Evolutionary conservation across 2,797 vertebrate genomes (phyloP).

Genomic region (Apogon talboti): DNA sequence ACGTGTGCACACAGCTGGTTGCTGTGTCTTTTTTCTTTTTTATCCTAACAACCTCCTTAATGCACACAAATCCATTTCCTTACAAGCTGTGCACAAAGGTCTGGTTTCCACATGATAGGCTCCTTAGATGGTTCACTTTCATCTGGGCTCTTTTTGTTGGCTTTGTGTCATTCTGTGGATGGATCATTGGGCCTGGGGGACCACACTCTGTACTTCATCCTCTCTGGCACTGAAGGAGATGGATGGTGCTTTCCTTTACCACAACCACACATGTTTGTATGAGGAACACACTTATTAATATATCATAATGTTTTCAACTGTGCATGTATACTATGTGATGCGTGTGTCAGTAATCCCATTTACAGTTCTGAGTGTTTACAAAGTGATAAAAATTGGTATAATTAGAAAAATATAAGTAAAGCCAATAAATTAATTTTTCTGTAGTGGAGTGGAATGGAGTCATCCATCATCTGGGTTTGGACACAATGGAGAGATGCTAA

Average conservation of each 20-base stretch:
- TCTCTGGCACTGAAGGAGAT: constrained; percentile 34
- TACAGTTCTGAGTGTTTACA: no score
- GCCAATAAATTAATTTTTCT: no score
- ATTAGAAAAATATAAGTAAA: no score
- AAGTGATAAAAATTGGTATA: no score
- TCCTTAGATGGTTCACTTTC: constrained; percentile 34
- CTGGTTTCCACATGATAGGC: constrained; percentile 47
- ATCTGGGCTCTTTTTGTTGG: constrained; percentile 30
- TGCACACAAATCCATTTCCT: constrained; percentile 47
- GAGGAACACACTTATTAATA: background rate
- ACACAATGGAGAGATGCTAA: no score
- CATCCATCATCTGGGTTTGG: no score
- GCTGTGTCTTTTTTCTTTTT: constrained; percentile 11
- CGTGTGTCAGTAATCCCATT: no score
- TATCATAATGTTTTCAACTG: no score
- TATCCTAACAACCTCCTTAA: constrained; percentile 31
- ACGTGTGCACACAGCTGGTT: constrained; percentile 1
- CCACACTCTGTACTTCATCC: constrained; percentile 43
- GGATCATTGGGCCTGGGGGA: constrained; percentile 44
- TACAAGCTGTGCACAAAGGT: constrained; percentile 45
- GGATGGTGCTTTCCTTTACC: constrained; percentile 27
- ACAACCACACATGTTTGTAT: background rate
- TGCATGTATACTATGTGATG: no score
- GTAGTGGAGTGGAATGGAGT: no score
- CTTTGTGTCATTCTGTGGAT: constrained; percentile 51